phyloP scores from a whole-genome alignment of 2,888 invertebrate genomes.

The Dicyrtoma fusca region DNA sequence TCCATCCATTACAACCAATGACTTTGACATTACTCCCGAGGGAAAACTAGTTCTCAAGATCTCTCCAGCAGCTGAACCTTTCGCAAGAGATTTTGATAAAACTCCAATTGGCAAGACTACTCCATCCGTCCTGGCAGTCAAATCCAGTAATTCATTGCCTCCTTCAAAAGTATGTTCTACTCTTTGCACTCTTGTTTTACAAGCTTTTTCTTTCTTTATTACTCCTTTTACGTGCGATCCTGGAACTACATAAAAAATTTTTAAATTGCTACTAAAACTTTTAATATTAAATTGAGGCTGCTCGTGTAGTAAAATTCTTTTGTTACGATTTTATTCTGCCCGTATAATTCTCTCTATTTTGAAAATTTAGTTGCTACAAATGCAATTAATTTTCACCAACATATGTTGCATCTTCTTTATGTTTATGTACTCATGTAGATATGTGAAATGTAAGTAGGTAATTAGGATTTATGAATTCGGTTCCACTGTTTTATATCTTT shows the following conservation, averaged over 20 bases:
- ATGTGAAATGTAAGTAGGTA: too few relatives aligned
- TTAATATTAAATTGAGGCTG: too few relatives aligned
- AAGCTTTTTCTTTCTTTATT: neutral
- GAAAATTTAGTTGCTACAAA: too few relatives aligned
- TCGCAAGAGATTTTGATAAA: slow-evolving; percentile 49
- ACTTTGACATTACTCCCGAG: slow-evolving; percentile 87
- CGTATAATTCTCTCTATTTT: too few relatives aligned
- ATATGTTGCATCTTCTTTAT: neutral
- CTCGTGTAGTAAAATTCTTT: too few relatives aligned
- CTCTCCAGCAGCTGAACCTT: slow-evolving; percentile 60
- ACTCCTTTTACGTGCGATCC: neutral
- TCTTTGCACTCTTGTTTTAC: neutral
- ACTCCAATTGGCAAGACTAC: slow-evolving; percentile 41
- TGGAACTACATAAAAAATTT: neutral
- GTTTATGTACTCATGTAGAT: neutral
- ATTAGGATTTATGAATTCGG: too few relatives aligned
- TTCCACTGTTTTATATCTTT: neutral
- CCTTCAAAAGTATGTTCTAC: slow-evolving; percentile 35
- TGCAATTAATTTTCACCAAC: neutral
- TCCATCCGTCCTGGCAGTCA: slow-evolving; percentile 25
- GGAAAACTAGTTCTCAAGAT: slow-evolving; percentile 73
- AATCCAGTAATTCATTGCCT: slow-evolving; percentile 34
- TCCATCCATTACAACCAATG: slow-evolving; percentile 88
- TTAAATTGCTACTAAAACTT: too few relatives aligned
- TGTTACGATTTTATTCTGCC: too few relatives aligned